These are phyloP conservation scores for Hypercompe scribonia DNA, from an alignment of 2,888 invertebrate species.

Conservation along the genomic window DNA sequence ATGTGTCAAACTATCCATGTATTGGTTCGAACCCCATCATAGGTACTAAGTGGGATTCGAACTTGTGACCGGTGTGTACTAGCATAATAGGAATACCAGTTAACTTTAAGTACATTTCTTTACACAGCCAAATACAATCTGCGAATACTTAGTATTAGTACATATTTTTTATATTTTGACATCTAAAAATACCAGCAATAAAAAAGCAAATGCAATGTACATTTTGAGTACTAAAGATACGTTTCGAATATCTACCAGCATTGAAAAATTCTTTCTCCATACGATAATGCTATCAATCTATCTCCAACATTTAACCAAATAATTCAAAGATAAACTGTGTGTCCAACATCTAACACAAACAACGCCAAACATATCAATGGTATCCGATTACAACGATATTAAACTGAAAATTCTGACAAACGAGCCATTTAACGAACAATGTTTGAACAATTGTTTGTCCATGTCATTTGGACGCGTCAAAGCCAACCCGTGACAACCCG, in stretches of 20 bases:
- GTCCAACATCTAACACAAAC: slow-evolving; percentile 22
- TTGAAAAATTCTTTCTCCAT: neutral
- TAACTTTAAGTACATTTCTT: too few species aligned
- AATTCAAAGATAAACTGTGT: neutral
- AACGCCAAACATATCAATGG: slow-evolving; percentile 38
- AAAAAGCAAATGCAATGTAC: neutral
- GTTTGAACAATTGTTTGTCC: slow-evolving; percentile 68
- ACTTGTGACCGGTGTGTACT: too few species aligned
- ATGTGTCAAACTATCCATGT: too few species aligned
- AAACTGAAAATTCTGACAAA: slow-evolving; percentile 53
- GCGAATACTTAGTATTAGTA: neutral
- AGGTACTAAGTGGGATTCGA: too few species aligned
- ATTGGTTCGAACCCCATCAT: too few species aligned
- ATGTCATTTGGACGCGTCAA: slow-evolving; percentile 70
- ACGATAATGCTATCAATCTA: neutral
- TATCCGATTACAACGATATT: slow-evolving; percentile 51
- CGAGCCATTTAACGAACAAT: slow-evolving; percentile 51
- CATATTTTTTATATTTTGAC: neutral
- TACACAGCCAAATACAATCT: too few species aligned
- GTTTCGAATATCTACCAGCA: neutral
- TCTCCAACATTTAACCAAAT: neutral
- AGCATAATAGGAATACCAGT: too few species aligned
- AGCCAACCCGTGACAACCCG: slow-evolving; percentile 67
- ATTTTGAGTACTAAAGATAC: neutral
- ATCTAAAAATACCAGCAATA: neutral